Percentiles rank a stretch among this genome's conserved stretches.
These are phyloP conservation scores for Paracanthobrama guichenoti DNA, from an alignment of 2,113 vertebrate species.

Conservation along the genomic window DNA sequence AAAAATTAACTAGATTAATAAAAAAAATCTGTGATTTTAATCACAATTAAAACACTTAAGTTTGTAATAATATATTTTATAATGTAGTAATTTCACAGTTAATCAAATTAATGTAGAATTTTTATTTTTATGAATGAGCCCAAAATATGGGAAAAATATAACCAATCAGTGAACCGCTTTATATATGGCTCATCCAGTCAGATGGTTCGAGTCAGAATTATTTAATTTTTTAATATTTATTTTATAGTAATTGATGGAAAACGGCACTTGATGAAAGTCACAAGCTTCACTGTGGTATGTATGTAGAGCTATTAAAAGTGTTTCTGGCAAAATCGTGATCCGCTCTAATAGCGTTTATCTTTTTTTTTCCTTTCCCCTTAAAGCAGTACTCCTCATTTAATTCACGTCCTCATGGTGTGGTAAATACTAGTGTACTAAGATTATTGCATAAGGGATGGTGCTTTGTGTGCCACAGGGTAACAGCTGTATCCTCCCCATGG, in stretches of 20 bases:
- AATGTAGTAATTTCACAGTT: no score
- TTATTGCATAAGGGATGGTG: background rate
- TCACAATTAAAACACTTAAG: no score
- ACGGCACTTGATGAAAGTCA: background rate
- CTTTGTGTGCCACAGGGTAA: constrained; percentile 1
- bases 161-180: no score
- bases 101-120: no score
- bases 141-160: no score
- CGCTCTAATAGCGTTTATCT: background rate
- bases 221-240: no score
- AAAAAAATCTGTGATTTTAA: no score
- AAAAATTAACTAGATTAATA: no score
- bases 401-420: background rate
- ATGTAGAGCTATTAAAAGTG: background rate
- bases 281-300: background rate
- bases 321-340: background rate
- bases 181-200: no score
- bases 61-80: no score
- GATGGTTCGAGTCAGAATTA: no score
- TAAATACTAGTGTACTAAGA: constrained; percentile 26
- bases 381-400: background rate
- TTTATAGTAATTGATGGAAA: background rate
- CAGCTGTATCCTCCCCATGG: constrained; percentile 22
- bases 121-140: no score
- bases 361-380: background rate